Evolutionary conservation across 2,888 invertebrate genomes (phyloP), one percentile per base, ranked within the genome.

Genomic region (Drosophila incognita): DNA sequence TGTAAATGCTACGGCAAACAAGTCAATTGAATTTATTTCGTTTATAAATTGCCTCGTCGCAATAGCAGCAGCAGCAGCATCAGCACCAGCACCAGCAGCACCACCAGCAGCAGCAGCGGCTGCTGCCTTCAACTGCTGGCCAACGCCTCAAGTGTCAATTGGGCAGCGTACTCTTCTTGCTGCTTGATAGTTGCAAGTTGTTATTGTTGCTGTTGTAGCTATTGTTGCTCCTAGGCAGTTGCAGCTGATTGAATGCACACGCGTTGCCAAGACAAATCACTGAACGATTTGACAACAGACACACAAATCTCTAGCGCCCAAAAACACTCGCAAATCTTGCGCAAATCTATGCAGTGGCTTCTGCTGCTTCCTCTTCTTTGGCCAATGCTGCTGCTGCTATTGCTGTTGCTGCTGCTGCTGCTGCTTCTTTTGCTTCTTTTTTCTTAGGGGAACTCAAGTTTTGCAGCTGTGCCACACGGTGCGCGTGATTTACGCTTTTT

Each of bases 21-120:
- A 87, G 87, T 88, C 90, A 90, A 90, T 90, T 88, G 89, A 88
- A 90, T 87, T 87, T 90, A 90, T 87, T 90, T 88, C 87, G 90
- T 82, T 86, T 86, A 90, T 87, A 87, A 87, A 86, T 86, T 90
- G 90, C 90, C 79, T 61, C 49, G 61, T 56, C 35, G 57, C 67
- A 67, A 42, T 69, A 63, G 58, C 68, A 38, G 21, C 75, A 52
- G 8, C 38, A 62, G 31, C 71, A 65, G 33, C 63, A 36, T 33
- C 62, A 66, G 61, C 60, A 67, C 0, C 27, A 27, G 5, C 27
- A 27, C 27, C 27, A 27, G 27, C 27, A 27, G 27, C 27, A 27
- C 1, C 52, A 36, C 58, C 35, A 51, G 8, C 35, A 38, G 13
- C 38, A 52, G 27, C 29, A 56, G 58, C 68, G 15, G 61, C 76